These are phyloP conservation scores for Spinus olivaceus DNA, from an alignment of 2,797 vertebrate genomes.

Conservation along the genomic window DNA sequence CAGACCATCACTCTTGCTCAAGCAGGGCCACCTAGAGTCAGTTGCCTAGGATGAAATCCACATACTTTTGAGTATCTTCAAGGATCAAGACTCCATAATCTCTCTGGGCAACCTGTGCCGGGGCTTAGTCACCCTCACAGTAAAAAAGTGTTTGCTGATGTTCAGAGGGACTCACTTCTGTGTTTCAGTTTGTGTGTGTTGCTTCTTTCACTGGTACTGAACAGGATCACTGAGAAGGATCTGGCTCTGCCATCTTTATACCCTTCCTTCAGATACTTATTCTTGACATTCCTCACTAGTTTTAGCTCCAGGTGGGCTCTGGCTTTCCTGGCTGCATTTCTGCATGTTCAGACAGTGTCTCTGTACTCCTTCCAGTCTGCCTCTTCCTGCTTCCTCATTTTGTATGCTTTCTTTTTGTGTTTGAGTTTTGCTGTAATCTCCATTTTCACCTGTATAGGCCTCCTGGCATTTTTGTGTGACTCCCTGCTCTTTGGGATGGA, in stretches of 20 bases:
- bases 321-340: neutral
- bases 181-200: neutral
- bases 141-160: neutral
- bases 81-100: neutral
- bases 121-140: neutral
- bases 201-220: neutral
- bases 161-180: neutral
- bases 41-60: neutral
- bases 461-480: neutral
- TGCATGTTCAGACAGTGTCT: neutral
- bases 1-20: neutral
- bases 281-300: neutral
- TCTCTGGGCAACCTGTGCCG: neutral
- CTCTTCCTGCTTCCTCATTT: neutral
- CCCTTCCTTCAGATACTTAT: neutral
- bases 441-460: neutral
- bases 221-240: neutral
- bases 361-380: neutral
- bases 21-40: neutral
- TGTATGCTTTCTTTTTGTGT: neutral
- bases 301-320: neutral
- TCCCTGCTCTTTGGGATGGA: neutral
- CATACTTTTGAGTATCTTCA: neutral
- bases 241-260: neutral
- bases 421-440: neutral